Conservation (phyloP, 2,888 invertebrate genomes). For the Melanophora roralis region DNA sequence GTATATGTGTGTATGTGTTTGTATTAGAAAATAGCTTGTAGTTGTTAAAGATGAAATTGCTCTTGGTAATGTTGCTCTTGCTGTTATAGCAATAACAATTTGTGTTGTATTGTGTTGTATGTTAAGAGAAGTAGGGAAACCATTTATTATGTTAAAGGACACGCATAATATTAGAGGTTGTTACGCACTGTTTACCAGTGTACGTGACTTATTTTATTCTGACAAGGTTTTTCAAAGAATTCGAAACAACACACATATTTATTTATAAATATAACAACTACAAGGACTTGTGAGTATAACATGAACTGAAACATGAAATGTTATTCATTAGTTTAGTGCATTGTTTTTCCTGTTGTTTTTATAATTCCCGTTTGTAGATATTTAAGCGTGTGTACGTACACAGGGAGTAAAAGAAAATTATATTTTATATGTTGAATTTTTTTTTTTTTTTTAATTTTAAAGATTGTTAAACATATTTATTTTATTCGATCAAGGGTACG, state of each 20-base stretch:
- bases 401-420: no score
- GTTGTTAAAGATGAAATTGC: neutral
- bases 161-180: slow-evolving; percentile 62
- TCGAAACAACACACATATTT: neutral
- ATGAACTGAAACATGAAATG: slow-evolving; percentile 27
- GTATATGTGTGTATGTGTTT: no score
- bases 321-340: slow-evolving; percentile 26
- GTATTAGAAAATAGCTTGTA: slow-evolving; percentile 5
- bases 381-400: neutral
- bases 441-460: no score
- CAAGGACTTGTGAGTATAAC: neutral
- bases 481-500: no score
- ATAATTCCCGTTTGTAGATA: slow-evolving; percentile 34
- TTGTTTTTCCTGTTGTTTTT: neutral
- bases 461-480: no score
- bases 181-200: slow-evolving; percentile 60
- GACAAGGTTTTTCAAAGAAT: slow-evolving; percentile 4
- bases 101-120: slow-evolving; percentile 24
- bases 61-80: neutral
- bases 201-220: slow-evolving; percentile 54
- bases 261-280: neutral
- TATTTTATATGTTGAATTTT: no score
- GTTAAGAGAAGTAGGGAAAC: neutral
- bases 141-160: slow-evolving; percentile 58
- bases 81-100: slow-evolving; percentile 36